Base-by-base conservation (phyloP, 1,140 invertebrate genomes). In the Cotesia chilonis region DNA sequence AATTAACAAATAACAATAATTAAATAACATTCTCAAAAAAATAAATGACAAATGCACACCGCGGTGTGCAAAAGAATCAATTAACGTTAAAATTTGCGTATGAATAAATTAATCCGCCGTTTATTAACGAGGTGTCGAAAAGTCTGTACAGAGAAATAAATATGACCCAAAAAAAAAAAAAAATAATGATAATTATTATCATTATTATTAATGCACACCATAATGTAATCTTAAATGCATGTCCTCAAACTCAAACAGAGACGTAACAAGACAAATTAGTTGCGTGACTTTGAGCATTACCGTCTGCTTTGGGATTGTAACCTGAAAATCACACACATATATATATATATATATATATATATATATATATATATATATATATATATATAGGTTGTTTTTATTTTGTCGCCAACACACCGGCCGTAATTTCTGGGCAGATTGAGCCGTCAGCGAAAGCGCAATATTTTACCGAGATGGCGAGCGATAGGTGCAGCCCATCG, bases 391-490 rank as follows among this genome's bases (percentile, higher is more conserved):
- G n/a, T 72, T 69, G 59, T 63, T 47, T 70, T 55, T 55, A 41
- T 60, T 36, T 28, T 64, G 60, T 65, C 64, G 71, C 54, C 52
- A 28, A 51, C 54, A 51, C 12, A 9, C n/a, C 59, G 67, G 41
- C 72, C 76, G 71, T 81, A 80, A 80, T 83, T 83, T 81, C 81
- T 78, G 75, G 73, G 7, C 71, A 73, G 77, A 85, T 85, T 83
- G 78, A 85, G 83, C 77, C 80, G 81, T 85, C 81, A 80, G 76
- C 77, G 78, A 79, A 79, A 83, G 79, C 76, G 81, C 78, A 82
- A 83, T 84, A 81, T 81, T 82, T 83, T 81, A 81, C 81, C 72
- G 74, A 83, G 83, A 83, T 84, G 78, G 74, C 77, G 75, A 83
- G 71, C 77, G 83, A 84, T 84, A 84, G 79, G 70, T 74, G 37